Evolutionary conservation across 1,140 invertebrate genomes (phyloP), one percentile per base, ranked within the genome.

Genomic region (Microplitis demolitor): DNA sequence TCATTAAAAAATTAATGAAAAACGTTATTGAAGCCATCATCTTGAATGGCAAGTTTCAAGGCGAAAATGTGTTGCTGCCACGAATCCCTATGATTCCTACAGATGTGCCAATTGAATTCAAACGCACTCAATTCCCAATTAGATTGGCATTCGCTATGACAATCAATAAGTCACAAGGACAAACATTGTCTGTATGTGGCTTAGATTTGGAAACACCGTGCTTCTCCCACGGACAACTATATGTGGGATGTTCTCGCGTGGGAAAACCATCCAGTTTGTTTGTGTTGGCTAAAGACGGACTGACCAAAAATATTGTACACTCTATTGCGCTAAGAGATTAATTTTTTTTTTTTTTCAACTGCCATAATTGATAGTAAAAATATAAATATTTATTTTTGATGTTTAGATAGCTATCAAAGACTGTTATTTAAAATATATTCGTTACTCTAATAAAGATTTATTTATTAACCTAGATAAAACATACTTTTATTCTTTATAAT

Each of bases 101-200:
- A 39, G 75, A 83, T 54, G 37, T 76, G 11, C 78, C 82, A 37
- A 78, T 84, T 63, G 11, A 67, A 53, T 81, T 89, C 66, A 83
- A 83, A 78, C 58, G 87, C 35, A 24, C 84, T 3, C 88, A 90
- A 74, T 89, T 90, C 82, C 87, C 89, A 24, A 70, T 90, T 5
- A 68, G 82, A 62, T 76, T 88, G 0, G 78, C 81, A 5, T 90
- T 88, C 77, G 86, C 87, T 13, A 88, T 90, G 79, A 87, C 88
- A 5, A 88, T 89, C 2, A 89, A 90, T 69, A 90, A 89, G 77
- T 77, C 84, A 4, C 89, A 90, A 80, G 88, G 88, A 5, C 88
- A 89, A 77, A 75, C 77, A 37, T 70, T 80, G 74, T 6, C 74
- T 54, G 62, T 79, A 74, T 78, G 69, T 71, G 83, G 84, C 5